Conservation (phyloP, 2,113 vertebrate genomes). For the Muscicapa adusta region DNA sequence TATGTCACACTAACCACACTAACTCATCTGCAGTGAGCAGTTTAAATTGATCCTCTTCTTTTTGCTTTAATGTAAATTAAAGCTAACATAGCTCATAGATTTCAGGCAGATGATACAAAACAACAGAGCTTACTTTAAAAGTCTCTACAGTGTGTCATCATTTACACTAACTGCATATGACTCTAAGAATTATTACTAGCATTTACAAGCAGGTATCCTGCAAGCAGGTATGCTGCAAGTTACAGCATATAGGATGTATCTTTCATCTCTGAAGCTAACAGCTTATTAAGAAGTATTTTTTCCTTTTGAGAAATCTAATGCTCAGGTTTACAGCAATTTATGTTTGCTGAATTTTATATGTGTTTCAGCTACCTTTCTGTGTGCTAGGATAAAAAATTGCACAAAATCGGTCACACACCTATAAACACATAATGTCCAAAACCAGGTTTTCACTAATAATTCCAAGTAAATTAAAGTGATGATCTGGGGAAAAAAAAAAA, state of each 20-base stretch:
- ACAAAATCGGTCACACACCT: accelerated
- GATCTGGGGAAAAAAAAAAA: no score
- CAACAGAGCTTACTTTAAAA: not conserved
- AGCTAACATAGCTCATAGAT: not conserved
- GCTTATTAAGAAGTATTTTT: not conserved
- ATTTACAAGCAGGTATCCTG: not conserved
- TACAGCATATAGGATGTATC: not conserved
- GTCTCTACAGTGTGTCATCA: not conserved
- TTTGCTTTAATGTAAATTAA: not conserved
- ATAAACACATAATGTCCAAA: not conserved
- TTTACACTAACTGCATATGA: not conserved
- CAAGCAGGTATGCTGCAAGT: no score
- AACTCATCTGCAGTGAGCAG: not conserved
- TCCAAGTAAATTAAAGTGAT: not conserved
- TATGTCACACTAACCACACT: not conserved
- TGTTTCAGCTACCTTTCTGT: not conserved
- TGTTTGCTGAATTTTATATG: not conserved
- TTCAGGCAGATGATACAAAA: not conserved
- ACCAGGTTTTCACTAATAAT: not conserved
- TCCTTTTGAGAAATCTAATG: not conserved
- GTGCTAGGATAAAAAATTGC: not conserved
- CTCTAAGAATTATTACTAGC: not conserved
- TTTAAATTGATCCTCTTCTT: not conserved
- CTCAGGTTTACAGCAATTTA: not conserved
- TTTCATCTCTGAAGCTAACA: not conserved